Conservation (phyloP, 2,888 invertebrate species). For the Phlogophora meticulosa region DNA sequence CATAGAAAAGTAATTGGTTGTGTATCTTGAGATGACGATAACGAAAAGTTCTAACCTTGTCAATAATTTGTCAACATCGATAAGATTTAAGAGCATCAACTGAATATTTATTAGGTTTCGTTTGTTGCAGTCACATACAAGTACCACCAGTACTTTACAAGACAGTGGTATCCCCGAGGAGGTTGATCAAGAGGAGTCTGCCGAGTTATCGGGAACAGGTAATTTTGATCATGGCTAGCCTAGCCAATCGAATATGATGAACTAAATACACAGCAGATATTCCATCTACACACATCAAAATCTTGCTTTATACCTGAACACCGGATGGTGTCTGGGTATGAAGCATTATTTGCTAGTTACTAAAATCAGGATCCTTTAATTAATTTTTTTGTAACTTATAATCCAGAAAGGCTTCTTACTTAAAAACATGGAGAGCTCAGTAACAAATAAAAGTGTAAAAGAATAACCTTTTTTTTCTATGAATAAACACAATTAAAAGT, state of each 20-base stretch:
- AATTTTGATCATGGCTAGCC: constrained; percentile 20
- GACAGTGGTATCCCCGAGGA: constrained; percentile 72
- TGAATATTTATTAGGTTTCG: background rate
- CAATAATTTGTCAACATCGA: background rate
- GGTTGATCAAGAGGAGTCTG: constrained; percentile 91
- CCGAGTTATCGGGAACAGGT: constrained; percentile 93
- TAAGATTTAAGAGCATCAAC: background rate
- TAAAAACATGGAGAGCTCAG: too few species aligned
- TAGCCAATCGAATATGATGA: background rate
- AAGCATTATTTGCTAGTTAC: too few species aligned
- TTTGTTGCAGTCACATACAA: constrained; percentile 80
- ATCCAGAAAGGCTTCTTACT: too few species aligned
- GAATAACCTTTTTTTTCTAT: too few species aligned
- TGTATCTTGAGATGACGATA: background rate
- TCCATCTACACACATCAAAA: background rate
- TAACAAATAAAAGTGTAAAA: too few species aligned
- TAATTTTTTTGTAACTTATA: too few species aligned
- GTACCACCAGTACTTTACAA: constrained; percentile 77
- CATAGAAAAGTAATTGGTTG: background rate
- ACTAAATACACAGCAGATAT: background rate
- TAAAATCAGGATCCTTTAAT: too few species aligned
- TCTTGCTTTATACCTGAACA: background rate
- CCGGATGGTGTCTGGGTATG: too few species aligned
- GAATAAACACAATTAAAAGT: too few species aligned
- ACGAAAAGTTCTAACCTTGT: background rate